phyloP scores from a whole-genome alignment of 2,797 vertebrate genomes.

The Platyrinchus mystaceus region DNA sequence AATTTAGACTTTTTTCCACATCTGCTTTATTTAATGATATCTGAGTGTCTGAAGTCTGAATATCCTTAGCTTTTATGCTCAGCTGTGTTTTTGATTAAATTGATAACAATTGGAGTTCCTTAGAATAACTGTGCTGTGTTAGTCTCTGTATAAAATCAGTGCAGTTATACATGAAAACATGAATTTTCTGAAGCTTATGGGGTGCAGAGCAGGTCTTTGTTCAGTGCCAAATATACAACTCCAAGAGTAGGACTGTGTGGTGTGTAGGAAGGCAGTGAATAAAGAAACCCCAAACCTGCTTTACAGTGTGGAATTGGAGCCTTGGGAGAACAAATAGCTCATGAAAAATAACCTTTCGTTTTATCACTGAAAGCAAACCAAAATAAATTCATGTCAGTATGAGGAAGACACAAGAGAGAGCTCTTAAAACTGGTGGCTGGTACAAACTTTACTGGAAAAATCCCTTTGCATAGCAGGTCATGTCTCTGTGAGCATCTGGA shows the following conservation, averaged over 20 bases:
- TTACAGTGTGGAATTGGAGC: not conserved
- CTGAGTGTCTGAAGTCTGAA: not conserved
- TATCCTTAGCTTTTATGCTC: not conserved
- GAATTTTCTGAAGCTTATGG: not conserved
- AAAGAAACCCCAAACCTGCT: not conserved
- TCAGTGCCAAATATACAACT: not conserved
- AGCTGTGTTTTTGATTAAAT: not conserved
- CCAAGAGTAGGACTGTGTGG: not conserved
- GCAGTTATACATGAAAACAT: not conserved
- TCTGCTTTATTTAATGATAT: not conserved
- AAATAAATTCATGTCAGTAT: not conserved
- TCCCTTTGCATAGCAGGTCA: not conserved
- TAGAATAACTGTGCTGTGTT: not conserved
- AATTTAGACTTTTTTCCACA: not conserved
- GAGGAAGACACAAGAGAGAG: not conserved
- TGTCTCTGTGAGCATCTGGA: not conserved
- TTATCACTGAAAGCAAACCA: not conserved
- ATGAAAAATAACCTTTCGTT: not conserved
- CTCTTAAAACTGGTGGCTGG: not conserved
- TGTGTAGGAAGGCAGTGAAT: not conserved
- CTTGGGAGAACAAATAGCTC: not conserved
- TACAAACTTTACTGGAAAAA: not conserved
- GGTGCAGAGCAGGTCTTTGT: not conserved
- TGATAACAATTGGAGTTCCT: not conserved
- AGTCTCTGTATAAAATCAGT: not conserved